Evolutionary conservation across 2,797 vertebrate species (phyloP), one percentile per base, ranked within the genome.

Genomic region (Luscinia luscinia): DNA sequence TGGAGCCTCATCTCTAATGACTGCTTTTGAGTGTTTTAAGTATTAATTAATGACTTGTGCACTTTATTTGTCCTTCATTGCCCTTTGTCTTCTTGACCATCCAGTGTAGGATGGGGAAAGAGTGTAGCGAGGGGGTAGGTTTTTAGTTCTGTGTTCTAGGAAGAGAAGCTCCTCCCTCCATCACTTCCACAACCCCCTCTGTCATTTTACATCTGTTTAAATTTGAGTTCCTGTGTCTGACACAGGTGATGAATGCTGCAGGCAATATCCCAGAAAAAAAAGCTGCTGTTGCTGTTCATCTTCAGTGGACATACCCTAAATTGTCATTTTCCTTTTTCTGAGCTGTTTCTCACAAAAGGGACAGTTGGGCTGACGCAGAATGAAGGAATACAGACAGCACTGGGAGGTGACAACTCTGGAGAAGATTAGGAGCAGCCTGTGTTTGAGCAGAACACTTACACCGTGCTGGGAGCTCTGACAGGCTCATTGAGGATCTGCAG

Each of bases 61-160:
- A 8, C 15, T 68, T 84, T 38, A 48, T n/a, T 85, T 82, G 26
- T 40, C 72, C 52, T 67, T 73, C 20, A 3, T 15, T 78, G 12
- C 18, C 54, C 18, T 86, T 72, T 45, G 46, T 24, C 40, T 66
- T 62, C 48, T 75, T 91, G 66, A 52, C 32, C 28, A 41, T 13
- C 6, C 8, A 5, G 3, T 24, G 2, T 4, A 45, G n/a, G 8
- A 2, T 43, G 36, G 3, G 18, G 26, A 19, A 66, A 48, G 32
- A 52, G 3, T 2, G 14, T 62, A 27, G 38, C 3, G 27, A 75
- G 43, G 12, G 19, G 6, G 7, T 32, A 27, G 24, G 68, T 78
- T 90, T 93, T 34, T 43, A 66, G n/a, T 36, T 66, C 9, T 43
- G 17, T 41, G 7, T 57, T 66, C 32, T 68, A 23, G 54, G 38